Evolutionary conservation across 1,140 invertebrate species (phyloP).

Genomic region (Dinothrombium tinctorium): DNA sequence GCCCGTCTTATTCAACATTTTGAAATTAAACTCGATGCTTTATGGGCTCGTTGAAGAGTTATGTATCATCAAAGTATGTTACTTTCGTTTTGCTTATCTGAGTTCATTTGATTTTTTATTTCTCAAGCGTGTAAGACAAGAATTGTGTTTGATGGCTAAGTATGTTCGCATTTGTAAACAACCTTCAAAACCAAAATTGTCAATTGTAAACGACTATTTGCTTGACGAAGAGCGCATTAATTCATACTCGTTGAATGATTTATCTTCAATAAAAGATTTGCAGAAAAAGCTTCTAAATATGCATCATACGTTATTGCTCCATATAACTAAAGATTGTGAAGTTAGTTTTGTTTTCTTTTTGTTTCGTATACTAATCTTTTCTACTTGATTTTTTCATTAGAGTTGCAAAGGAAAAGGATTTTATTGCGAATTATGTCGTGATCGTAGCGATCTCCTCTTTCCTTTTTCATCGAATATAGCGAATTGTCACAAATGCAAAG

Average conservation of each 20-base stretch:
- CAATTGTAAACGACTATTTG: constrained; percentile 43
- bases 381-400: constrained; percentile 22
- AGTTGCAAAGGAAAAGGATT: constrained; percentile 52
- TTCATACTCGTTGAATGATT: constrained; percentile 47
- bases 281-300: constrained; percentile 36
- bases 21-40: constrained; percentile 51
- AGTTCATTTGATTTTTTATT: constrained; percentile 9
- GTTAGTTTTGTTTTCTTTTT: constrained; percentile 20
- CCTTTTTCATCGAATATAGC: constrained; percentile 46
- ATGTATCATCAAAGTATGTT: constrained; percentile 37
- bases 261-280: constrained; percentile 39
- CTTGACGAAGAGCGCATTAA: constrained; percentile 35
- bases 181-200: constrained; percentile 41
- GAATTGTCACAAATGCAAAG: constrained; percentile 44
- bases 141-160: constrained; percentile 40
- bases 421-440: constrained; percentile 65
- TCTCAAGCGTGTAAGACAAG: constrained; percentile 39
- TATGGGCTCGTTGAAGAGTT: constrained; percentile 68
- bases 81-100: constrained; percentile 3
- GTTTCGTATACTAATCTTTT: background rate
- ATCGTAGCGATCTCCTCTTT: constrained; percentile 52
- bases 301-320: constrained; percentile 35
- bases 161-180: constrained; percentile 54
- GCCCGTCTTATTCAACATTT: constrained; percentile 46
- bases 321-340: constrained; percentile 45